These are phyloP conservation scores for Agapornis roseicollis DNA, from an alignment of 2,113 vertebrate genomes.

Conservation along the genomic window DNA sequence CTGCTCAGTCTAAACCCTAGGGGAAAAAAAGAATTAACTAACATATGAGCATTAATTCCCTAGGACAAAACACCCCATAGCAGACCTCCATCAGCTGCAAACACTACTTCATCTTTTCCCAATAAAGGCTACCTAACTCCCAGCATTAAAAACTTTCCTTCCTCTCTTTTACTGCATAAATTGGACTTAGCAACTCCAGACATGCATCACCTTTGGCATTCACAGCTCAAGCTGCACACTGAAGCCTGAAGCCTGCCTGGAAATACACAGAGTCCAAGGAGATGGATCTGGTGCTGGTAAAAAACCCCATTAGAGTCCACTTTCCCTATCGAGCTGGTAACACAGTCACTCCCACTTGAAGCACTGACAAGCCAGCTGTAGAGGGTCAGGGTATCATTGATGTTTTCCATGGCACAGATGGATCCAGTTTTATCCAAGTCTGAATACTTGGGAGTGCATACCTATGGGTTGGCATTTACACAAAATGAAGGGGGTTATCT, in stretches of 20 bases:
- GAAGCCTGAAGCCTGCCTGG: constrained; percentile 82
- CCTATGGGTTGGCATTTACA: constrained; percentile 54
- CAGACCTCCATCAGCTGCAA: neutral
- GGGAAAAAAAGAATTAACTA: neutral
- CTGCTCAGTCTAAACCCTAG: neutral
- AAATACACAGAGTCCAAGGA: constrained; percentile 85
- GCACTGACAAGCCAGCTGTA: constrained; percentile 84
- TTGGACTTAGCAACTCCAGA: constrained; percentile 81
- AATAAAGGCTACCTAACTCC: neutral
- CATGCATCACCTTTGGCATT: constrained; percentile 78
- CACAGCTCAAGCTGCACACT: constrained; percentile 81
- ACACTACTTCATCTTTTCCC: neutral
- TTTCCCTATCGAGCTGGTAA: constrained; percentile 85
- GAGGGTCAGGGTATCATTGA: constrained; percentile 82
- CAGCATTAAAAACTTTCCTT: constrained; percentile 66
- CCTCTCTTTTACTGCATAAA: constrained; percentile 75
- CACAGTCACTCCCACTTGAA: constrained; percentile 78
- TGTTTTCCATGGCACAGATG: constrained; percentile 81
- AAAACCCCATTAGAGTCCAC: constrained; percentile 84
- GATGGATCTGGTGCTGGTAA: constrained; percentile 84
- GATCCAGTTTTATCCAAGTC: constrained; percentile 85
- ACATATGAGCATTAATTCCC: neutral
- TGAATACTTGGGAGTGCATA: constrained; percentile 84
- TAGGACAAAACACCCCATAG: neutral
- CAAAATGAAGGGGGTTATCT: neutral